Base-by-base conservation (phyloP, 2,888 invertebrate genomes). In the Villa cingulata region DNA sequence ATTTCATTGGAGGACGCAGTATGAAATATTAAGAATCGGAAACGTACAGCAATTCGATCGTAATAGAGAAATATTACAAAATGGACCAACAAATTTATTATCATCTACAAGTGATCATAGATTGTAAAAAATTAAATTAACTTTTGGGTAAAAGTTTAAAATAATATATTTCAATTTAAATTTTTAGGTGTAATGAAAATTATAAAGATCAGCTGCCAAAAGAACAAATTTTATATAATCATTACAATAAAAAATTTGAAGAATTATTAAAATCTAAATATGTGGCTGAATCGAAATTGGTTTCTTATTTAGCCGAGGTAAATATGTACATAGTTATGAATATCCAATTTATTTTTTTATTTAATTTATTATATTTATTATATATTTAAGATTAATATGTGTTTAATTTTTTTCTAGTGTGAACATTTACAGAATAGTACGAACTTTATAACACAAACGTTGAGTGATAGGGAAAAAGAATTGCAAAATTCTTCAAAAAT, bases 1-100 rank as follows among this genome's bases (percentile, higher is more conserved):
- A 48, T 81, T 81, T 54, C 77, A 82, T 58, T 86, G 82, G 80
- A 77, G 79, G 61, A 72, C 81, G 1, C 83, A 86, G 63, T 80
- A 78, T 59, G 80, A 85, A 57, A 69, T 85, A 41, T 62, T 82
- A 27, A 76, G 78, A 65, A 71, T 78, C 51, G 76, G 74, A 37
- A 56, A 55, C 62, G 12, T 3, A 19, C 41, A 46, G 34, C 48
- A 49, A 17, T 50, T 44, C 39, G 52, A 52, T n/a, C 36, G 40
- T 14, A 44, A 46, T 41, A 52, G 48, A 29, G 52, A 52, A 17
- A 49, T 43, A 17, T 19, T 48, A 20, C 48, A 45, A 3, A 52
- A 52, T 50, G 50, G 52, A 36, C 48, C 51, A 43, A 49, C 47
- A n/a, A 48, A 44, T 37, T 50, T 12, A 23, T 23, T 23, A 23